Evolutionary conservation across 1,140 invertebrate species (phyloP).

Genomic region (Ctenoplectra terminalis): DNA sequence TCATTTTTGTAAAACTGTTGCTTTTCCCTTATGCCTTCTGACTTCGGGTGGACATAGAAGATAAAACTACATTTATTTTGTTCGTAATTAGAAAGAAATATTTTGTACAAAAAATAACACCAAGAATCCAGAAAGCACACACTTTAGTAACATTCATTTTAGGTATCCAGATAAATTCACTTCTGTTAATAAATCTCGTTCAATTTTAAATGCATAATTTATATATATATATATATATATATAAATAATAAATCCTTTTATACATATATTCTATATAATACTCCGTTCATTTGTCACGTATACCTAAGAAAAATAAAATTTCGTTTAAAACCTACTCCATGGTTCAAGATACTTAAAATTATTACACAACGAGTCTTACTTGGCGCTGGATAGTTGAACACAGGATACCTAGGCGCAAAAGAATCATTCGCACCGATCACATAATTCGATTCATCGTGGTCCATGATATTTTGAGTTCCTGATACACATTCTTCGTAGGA

Average conservation of each 20-base stretch:
- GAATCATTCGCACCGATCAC: slow-evolving; percentile 33
- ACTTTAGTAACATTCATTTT: no score
- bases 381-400: slow-evolving; percentile 53
- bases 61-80: not conserved
- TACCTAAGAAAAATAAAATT: not conserved
- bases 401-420: slow-evolving; percentile 62
- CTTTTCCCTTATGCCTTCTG: slow-evolving; percentile 23
- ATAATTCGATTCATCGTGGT: slow-evolving; percentile 51
- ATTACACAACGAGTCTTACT: slow-evolving; percentile 3
- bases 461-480: slow-evolving; percentile 44
- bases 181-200: not conserved
- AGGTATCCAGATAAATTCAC: no score
- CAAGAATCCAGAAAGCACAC: not conserved
- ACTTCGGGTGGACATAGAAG: not conserved
- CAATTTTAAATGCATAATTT: not conserved
- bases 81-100: rapidly evolving
- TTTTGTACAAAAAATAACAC: no score
- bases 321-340: not conserved
- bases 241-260: no score
- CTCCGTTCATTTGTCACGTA: not conserved
- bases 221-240: no score
- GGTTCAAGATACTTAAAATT: not conserved
- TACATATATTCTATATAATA: rapidly evolving
- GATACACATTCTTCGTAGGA: slow-evolving; percentile 67
- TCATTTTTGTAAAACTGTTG: slow-evolving; percentile 55